Conservation (phyloP, 1,140 invertebrate species). For the Epicauta chinensis region DNA sequence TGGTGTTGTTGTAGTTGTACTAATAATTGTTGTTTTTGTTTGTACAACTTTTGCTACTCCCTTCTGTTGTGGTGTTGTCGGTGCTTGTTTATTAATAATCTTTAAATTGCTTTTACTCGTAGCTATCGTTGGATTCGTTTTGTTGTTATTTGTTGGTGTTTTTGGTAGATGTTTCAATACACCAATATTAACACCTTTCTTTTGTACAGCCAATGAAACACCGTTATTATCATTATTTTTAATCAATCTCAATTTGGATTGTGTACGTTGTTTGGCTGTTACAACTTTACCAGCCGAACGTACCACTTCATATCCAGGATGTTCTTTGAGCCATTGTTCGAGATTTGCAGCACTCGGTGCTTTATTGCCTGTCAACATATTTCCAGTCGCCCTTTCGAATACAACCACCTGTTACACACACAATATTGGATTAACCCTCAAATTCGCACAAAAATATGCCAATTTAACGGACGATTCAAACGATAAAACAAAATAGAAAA, state of each 20-base stretch:
- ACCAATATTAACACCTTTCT: slow-evolving; percentile 36
- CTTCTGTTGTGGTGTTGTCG: slow-evolving; percentile 21
- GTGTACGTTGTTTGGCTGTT: slow-evolving; percentile 26
- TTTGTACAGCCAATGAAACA: slow-evolving; percentile 33
- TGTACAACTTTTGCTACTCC: slow-evolving; percentile 20
- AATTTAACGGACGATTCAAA: background rate
- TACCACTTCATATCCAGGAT: slow-evolving; percentile 80
- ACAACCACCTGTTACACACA: slow-evolving; percentile 50
- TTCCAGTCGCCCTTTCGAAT: slow-evolving; percentile 71
- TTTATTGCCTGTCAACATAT: slow-evolving; percentile 63
- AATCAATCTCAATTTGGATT: slow-evolving; percentile 38
- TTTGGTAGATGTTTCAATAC: slow-evolving; percentile 36
- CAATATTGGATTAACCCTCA: background rate
- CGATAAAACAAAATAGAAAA: background rate
- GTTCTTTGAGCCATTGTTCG: slow-evolving; percentile 74
- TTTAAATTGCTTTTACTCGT: slow-evolving; percentile 15
- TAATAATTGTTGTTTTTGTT: slow-evolving; percentile 2
- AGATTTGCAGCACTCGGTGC: slow-evolving; percentile 74
- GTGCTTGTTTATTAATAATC: slow-evolving; percentile 22
- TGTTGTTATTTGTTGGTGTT: slow-evolving; percentile 15
- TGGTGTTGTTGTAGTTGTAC: background rate
- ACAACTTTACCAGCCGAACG: slow-evolving; percentile 49
- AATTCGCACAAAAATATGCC: no score
- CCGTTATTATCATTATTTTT: slow-evolving; percentile 37
- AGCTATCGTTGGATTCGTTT: slow-evolving; percentile 8